Conservation (phyloP, 2,888 invertebrate genomes). For the Clivina fossor region DNA sequence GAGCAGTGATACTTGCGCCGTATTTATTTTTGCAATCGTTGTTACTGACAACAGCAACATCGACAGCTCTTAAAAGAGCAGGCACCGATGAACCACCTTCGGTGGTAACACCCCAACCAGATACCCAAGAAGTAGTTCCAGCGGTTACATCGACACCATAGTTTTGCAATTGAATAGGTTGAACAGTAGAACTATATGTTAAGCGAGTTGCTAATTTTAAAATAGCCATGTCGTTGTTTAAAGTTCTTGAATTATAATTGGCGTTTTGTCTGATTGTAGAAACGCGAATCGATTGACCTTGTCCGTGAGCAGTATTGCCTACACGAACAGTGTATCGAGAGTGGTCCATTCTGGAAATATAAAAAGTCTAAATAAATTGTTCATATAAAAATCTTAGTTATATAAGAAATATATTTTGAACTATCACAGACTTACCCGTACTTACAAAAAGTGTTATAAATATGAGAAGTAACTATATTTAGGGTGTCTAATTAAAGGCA, state of each 20-base stretch:
- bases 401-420: too few species aligned
- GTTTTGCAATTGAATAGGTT: constrained; percentile 13
- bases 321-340: constrained; percentile 7
- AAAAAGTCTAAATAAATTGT: too few species aligned
- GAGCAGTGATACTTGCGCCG: neutral
- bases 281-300: neutral
- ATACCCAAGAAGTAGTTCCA: neutral
- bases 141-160: neutral
- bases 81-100: neutral
- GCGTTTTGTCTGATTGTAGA: neutral
- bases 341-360: constrained; percentile 11
- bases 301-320: constrained; percentile 1
- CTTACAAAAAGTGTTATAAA: too few species aligned
- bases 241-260: neutral
- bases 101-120: constrained; percentile 18
- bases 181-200: neutral
- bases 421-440: too few species aligned
- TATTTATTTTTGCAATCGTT: constrained; percentile 6
- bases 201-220: constrained; percentile 9
- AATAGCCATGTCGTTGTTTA: constrained; percentile 17
- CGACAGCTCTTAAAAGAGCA: neutral
- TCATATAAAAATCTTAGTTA: too few species aligned
- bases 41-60: constrained; percentile 5
- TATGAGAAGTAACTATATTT: too few species aligned
- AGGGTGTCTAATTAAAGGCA: too few species aligned